Evolutionary conservation across 2,888 invertebrate species (phyloP).

Genomic region (Xylota segnis): DNA sequence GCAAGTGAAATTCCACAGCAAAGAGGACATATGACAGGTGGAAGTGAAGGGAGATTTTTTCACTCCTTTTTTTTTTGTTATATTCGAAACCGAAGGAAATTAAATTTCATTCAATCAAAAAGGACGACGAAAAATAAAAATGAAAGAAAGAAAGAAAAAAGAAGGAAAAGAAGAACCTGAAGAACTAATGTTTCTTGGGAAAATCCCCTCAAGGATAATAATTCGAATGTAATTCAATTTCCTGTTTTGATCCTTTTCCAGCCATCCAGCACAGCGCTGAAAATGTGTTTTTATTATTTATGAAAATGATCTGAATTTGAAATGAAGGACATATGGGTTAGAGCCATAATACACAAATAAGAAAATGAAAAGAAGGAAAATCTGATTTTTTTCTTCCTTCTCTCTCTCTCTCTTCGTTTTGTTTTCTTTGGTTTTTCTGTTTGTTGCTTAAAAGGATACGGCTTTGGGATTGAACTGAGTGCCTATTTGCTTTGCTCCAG

Average conservation of each 20-base stretch:
- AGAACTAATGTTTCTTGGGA: slow-evolving; percentile 22
- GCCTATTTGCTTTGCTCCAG: slow-evolving; percentile 63
- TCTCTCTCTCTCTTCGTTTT: slow-evolving; percentile 1
- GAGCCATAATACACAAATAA: slow-evolving; percentile 38
- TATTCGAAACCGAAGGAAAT: slow-evolving; percentile 27
- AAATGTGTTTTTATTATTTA: slow-evolving; percentile 75
- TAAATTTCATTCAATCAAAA: slow-evolving; percentile 65
- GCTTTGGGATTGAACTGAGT: slow-evolving; percentile 57
- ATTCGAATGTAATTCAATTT: slow-evolving; percentile 71
- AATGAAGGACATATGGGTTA: slow-evolving; percentile 72
- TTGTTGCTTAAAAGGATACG: slow-evolving; percentile 55
- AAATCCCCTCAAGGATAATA: slow-evolving; percentile 48
- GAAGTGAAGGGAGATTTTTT: slow-evolving; percentile 30
- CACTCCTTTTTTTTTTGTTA: neutral
- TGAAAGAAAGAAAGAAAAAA: neutral
- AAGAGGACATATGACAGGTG: slow-evolving; percentile 59
- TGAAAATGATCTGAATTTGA: slow-evolving; percentile 73
- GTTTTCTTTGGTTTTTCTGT: slow-evolving; percentile 5
- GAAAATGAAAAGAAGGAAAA: slow-evolving; percentile 31
- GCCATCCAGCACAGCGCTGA: slow-evolving; percentile 22
- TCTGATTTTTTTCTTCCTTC: neutral
- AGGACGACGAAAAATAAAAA: slow-evolving; percentile 17
- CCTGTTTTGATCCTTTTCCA: slow-evolving; percentile 46
- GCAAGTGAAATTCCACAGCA: slow-evolving; percentile 42
- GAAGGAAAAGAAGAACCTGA: neutral